These are phyloP conservation scores for Eremobia ochroleuca DNA, from an alignment of 2,888 invertebrate genomes.

Conservation along the genomic window DNA sequence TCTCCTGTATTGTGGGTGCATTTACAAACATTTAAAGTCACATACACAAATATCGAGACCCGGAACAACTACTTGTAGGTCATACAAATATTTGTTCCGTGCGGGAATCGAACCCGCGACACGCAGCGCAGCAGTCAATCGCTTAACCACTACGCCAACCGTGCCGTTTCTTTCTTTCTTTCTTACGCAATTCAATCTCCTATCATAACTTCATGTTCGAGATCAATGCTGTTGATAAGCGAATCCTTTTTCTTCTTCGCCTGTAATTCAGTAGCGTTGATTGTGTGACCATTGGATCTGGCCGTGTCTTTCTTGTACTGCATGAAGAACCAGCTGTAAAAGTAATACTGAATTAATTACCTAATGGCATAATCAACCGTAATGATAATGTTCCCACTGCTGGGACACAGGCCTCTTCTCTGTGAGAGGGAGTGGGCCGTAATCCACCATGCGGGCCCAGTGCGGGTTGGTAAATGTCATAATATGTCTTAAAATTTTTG, in stretches of 20 bases:
- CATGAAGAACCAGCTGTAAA: conserved; percentile 81
- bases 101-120: no score
- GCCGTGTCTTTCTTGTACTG: conserved; percentile 70
- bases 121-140: no score
- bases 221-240: conserved; percentile 61
- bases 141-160: no score
- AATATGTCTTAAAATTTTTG: no score
- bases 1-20: no score
- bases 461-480: background rate
- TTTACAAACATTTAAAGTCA: no score
- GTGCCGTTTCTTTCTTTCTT: background rate
- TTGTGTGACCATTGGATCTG: conserved; percentile 21
- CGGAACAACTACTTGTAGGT: no score
- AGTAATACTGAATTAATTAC: conserved; percentile 12
- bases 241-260: conserved; percentile 49
- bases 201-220: conserved; percentile 60
- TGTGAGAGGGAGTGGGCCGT: background rate
- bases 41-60: no score
- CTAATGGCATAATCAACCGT: background rate
- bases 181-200: conserved; percentile 45
- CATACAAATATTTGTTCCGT: no score
- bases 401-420: background rate
- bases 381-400: background rate
- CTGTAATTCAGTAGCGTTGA: conserved; percentile 33
- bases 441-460: background rate